Conservation (phyloP, 2,113 vertebrate genomes). For the Crypturellus undulatus region DNA sequence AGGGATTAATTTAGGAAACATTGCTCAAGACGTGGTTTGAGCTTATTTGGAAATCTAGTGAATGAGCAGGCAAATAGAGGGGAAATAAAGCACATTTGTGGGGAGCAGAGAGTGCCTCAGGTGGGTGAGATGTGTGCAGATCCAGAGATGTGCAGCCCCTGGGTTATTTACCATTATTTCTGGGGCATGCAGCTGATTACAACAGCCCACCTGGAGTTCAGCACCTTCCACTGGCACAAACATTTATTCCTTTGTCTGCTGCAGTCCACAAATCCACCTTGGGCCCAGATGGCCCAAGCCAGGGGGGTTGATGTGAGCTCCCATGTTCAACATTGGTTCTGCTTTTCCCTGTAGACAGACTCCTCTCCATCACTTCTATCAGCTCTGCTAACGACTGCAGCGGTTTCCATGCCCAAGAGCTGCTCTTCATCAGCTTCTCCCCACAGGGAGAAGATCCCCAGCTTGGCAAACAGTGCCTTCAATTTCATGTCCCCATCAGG, state of each 20-base stretch:
- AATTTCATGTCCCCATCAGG: slow-evolving; percentile 11
- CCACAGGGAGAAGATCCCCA: not conserved
- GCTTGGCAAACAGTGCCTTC: not conserved
- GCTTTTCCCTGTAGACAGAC: not conserved
- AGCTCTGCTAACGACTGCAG: not conserved
- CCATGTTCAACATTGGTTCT: not conserved
- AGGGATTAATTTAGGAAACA: slow-evolving; percentile 23
- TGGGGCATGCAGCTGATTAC: not conserved
- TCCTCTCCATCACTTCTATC: not conserved
- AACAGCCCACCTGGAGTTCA: not conserved
- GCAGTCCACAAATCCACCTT: not conserved
- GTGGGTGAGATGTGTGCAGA: not conserved
- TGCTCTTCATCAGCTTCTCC: not conserved
- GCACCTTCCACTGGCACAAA: not conserved
- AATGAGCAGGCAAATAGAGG: not conserved
- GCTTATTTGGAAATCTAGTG: not conserved
- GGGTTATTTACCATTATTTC: not conserved
- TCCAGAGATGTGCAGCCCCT: not conserved
- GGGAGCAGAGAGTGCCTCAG: not conserved
- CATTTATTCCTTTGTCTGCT: not conserved
- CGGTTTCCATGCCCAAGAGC: not conserved
- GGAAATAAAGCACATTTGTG: not conserved
- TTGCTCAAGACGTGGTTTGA: slow-evolving; percentile 1
- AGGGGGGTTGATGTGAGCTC: fast-evolving
- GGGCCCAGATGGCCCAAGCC: not conserved